Base-by-base conservation (phyloP, 1,140 invertebrate genomes). In the Pinna nobilis region DNA sequence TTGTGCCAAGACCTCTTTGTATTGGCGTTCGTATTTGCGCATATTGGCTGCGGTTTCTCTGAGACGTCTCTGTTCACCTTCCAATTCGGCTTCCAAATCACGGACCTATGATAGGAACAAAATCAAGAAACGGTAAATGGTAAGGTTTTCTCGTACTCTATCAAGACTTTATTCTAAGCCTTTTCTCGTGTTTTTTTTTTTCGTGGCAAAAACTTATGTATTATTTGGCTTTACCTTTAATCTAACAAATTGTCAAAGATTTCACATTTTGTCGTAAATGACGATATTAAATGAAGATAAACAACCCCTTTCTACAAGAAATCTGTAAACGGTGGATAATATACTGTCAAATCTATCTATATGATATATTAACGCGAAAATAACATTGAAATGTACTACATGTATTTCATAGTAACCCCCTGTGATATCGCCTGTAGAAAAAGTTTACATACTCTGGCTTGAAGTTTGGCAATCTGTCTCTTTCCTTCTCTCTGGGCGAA, bases 401-500 rank as follows among this genome's bases (percentile, higher is more conserved):
- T n/a, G n/a, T n/a, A n/a, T n/a, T n/a, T n/a, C n/a, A n/a, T n/a
- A n/a, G n/a, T n/a, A n/a, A n/a, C n/a, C n/a, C n/a, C n/a, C n/a
- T n/a, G n/a, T n/a, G n/a, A n/a, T n/a, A n/a, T n/a, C n/a, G n/a
- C n/a, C n/a, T n/a, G n/a, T n/a, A n/a, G n/a, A n/a, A n/a, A n/a
- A 47, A 18, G 20, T 3, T 3, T 33, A 84, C 86, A 84, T 74
- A 88, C 87, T 75, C 87, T 83, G 60, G 77, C 82, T 63, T 88
- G 87, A n/a, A 89, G 82, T 78, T 89, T 89, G 74, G 86, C 82
- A 66, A 89, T 84, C 80, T 88, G 84, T 67, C 88, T 83, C 78
- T 89, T 88, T 79, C 87, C 88, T 79, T 89, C 88, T 49, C 85
- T 79, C 49, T 77, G 82, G 65, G 88, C 88, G 76, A 87, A 89